phyloP scores from a whole-genome alignment of 2,113 vertebrate genomes.

The Hippocampus guttulatus region DNA sequence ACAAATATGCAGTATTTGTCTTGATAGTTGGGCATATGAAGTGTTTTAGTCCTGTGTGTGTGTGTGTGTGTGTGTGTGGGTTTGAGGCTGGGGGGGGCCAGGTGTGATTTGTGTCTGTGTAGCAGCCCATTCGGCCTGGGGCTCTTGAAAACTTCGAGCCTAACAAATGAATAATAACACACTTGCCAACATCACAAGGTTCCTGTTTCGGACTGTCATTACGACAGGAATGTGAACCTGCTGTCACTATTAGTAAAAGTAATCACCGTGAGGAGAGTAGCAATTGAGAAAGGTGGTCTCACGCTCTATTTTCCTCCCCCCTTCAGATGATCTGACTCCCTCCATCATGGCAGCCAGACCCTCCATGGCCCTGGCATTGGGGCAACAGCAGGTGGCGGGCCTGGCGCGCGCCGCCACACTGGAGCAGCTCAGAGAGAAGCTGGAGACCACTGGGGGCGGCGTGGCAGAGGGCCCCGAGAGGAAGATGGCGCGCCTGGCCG shows the following conservation, averaged over 20 bases:
- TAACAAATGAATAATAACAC: constrained; percentile 54
- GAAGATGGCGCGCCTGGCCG: constrained; percentile 78
- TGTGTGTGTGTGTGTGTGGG: neutral
- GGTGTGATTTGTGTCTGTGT: constrained; percentile 33
- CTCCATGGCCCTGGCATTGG: constrained; percentile 75
- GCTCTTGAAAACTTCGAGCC: constrained; percentile 9
- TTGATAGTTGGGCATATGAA: neutral
- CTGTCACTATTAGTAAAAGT: neutral
- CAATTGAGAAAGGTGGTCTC: neutral
- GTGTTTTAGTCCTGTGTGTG: neutral
- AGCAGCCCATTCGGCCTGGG: constrained; percentile 23
- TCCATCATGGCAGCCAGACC: constrained; percentile 78
- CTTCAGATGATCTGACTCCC: constrained; percentile 63
- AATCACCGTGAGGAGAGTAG: neutral
- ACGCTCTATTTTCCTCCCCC: neutral
- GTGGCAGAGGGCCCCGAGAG: constrained; percentile 84
- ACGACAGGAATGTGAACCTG: constrained; percentile 37
- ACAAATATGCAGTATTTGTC: neutral
- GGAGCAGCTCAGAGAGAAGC: constrained; percentile 89
- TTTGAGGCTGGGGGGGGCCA: constrained; percentile 20
- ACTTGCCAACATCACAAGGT: constrained; percentile 51
- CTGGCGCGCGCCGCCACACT: constrained; percentile 77
- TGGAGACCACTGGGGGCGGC: constrained; percentile 71
- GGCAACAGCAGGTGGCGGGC: constrained; percentile 77
- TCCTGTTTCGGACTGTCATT: constrained; percentile 57